Base-by-base conservation (phyloP, 2,888 invertebrate species). In the Bombyx huttoni region DNA sequence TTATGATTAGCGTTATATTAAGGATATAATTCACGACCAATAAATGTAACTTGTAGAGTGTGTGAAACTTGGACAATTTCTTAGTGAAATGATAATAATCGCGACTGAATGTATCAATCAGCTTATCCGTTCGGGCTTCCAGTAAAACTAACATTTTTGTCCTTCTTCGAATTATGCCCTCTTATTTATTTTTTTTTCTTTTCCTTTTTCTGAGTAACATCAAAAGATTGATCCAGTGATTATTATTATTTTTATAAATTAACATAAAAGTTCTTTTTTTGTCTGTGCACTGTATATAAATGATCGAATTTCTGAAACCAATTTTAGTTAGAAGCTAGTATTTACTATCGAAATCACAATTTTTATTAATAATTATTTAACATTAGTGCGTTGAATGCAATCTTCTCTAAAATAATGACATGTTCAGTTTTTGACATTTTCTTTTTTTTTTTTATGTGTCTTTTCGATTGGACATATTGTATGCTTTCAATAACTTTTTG, bases 121-220 rank as follows among this genome's bases (percentile, higher is more conserved):
- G 83, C 75, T 76, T 82, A 81, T 86, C 84, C 85, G 85, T 84
- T 76, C 63, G 87, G 87, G 87, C 87, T 88, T 88, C 87, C 87
- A 88, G 77, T 85, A 83, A 69, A 75, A 75, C 81, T 80, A 75
- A 78, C 73, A 10, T 24, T 24, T 10, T 40, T 40, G n/a, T 49
- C 40, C 13, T 49, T 49, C 40, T 13, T 34, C 8, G 14, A 34
- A 8, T 14, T 3, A 8, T 6, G 13, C 14, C 35, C 50, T 14
- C 13, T 2, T 47, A 6, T 9, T 2, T 47, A 6, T 9, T 46
- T 14, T 35, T 10, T 9, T 24, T 50, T 12, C 46, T 33, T 49
- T 10, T 5, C 12, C 52, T 2, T 13, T 48, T 13, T 46, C 3
- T 47, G 14, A 52, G 35, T 7, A 40, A 40, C 7, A 7, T 12